These are phyloP conservation scores for Parazoanthus swiftii DNA, from an alignment of 92 coral and sea anemone species.

Conservation along the genomic window DNA sequence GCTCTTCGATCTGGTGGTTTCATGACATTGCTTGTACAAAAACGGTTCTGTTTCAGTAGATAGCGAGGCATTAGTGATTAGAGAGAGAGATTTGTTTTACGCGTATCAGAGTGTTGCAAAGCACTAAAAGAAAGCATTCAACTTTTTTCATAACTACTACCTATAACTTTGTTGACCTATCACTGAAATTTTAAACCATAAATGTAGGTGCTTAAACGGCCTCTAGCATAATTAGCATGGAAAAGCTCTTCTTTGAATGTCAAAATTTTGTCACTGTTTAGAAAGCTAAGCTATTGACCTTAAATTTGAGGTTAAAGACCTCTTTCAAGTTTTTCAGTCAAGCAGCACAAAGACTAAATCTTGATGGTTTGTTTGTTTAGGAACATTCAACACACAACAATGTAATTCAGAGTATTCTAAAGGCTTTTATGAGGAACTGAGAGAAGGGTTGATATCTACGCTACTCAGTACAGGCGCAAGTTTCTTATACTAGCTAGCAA, in stretches of 20 bases:
- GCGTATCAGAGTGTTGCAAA: not conserved
- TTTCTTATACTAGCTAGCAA: not conserved
- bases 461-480: not conserved
- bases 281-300: slow-evolving; percentile 15
- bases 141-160: not conserved
- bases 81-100: not conserved
- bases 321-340: slow-evolving; percentile 12
- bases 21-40: not conserved
- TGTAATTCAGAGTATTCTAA: not conserved
- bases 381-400: not conserved
- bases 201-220: not conserved
- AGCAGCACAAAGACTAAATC: slow-evolving; percentile 23
- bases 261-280: slow-evolving; percentile 11
- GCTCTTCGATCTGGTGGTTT: slow-evolving; percentile 2
- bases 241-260: not conserved
- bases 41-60: not conserved
- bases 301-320: slow-evolving; percentile 34
- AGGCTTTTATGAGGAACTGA: not conserved
- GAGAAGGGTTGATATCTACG: not conserved
- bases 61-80: not conserved
- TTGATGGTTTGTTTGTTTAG: slow-evolving; percentile 25
- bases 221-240: not conserved
- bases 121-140: not conserved
- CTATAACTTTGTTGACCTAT: not conserved
- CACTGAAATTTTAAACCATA: not conserved